These are phyloP conservation scores for Alcis repandata DNA, from an alignment of 2,888 invertebrate genomes.

Conservation along the genomic window DNA sequence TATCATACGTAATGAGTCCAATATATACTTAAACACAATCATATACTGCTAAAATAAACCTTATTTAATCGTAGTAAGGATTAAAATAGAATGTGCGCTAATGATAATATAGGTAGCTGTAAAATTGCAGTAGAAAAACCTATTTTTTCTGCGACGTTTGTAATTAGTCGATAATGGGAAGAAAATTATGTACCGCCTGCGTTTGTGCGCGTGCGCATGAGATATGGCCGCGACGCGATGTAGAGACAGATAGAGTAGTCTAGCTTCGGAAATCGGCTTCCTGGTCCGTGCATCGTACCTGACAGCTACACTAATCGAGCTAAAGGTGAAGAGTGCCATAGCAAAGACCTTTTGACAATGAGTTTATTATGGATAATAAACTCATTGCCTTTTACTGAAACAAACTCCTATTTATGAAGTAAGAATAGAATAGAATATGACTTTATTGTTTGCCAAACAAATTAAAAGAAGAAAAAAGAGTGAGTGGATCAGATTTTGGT, in stretches of 20 bases:
- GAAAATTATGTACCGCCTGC: constrained; percentile 64
- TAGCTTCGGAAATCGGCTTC: not conserved
- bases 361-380: too few species aligned
- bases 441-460: too few species aligned
- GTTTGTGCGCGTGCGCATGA: constrained; percentile 62
- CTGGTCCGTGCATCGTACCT: too few species aligned
- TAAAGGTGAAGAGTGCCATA: too few species aligned
- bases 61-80: constrained; percentile 13
- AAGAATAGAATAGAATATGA: too few species aligned
- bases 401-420: too few species aligned
- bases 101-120: constrained; percentile 34
- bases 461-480: too few species aligned
- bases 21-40: not conserved
- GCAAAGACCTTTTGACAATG: too few species aligned
- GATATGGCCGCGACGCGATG: constrained; percentile 46
- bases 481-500: too few species aligned
- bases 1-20: constrained; percentile 26
- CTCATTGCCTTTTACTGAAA: too few species aligned
- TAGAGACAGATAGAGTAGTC: constrained; percentile 19
- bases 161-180: constrained; percentile 73
- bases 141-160: constrained; percentile 49
- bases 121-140: constrained; percentile 31
- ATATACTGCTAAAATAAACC: constrained; percentile 12
- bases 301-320: too few species aligned
- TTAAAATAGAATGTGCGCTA: constrained; percentile 15